phyloP scores from a whole-genome alignment of 2,797 vertebrate species.

The Rhyacichthys aspro region DNA sequence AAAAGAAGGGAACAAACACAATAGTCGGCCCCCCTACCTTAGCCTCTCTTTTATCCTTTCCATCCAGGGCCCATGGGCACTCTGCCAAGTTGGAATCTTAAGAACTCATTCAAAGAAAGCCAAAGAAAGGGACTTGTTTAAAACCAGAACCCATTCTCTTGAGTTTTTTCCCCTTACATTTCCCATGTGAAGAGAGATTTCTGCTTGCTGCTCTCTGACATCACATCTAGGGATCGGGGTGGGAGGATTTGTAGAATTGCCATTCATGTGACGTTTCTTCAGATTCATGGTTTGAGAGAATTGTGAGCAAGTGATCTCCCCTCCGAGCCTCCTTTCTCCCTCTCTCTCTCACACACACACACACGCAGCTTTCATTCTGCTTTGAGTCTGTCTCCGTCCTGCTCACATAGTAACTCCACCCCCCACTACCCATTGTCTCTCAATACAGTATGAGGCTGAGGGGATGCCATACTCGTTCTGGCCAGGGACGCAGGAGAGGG shows the following conservation, averaged over 20 bases:
- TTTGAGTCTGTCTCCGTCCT: conserved; percentile 64
- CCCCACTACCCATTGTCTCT: conserved; percentile 76
- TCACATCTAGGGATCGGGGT: conserved; percentile 40
- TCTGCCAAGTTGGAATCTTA: conserved; percentile 82
- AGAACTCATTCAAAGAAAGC: conserved; percentile 82
- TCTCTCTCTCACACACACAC: conserved; percentile 39
- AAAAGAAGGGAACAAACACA: conserved; percentile 79
- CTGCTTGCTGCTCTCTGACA: conserved; percentile 64
- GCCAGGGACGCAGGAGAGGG: conserved; percentile 60
- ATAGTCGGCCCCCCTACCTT: conserved; percentile 71
- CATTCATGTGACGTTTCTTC: conserved; percentile 74
- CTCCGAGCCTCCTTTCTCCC: conserved; percentile 41
- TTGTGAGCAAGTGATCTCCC: conserved; percentile 65
- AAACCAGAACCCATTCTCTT: conserved; percentile 74
- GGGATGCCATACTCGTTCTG: conserved; percentile 72
- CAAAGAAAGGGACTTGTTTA: conserved; percentile 77
- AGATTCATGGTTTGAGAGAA: conserved; percentile 65
- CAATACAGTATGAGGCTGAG: conserved; percentile 75
- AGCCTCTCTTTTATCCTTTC: conserved; percentile 77
- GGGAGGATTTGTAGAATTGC: conserved; percentile 50
- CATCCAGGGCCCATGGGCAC: conserved; percentile 76
- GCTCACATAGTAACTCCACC: conserved; percentile 77
- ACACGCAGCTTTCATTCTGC: conserved; percentile 67
- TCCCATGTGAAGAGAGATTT: conserved; percentile 75
- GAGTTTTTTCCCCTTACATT: conserved; percentile 62